Conservation (phyloP, 2,113 vertebrate species). For the Oreochromis spilurus region DNA sequence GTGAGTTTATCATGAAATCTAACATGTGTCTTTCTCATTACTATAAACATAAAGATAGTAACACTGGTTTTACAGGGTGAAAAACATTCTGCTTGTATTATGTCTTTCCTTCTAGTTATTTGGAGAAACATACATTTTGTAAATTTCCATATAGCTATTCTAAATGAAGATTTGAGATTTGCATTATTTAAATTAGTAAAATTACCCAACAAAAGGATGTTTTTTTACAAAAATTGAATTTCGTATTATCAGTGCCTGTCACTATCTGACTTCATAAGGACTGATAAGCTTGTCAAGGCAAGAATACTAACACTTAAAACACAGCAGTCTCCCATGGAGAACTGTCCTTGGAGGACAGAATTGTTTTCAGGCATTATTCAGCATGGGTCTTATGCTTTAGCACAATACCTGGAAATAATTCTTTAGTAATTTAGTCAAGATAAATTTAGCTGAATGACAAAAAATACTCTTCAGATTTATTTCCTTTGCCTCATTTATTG, state of each 20-base stretch:
- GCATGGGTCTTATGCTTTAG: background rate
- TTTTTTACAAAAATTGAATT: background rate
- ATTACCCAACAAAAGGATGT: background rate
- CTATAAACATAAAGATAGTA: background rate
- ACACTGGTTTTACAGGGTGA: background rate
- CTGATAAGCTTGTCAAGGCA: constrained; percentile 9
- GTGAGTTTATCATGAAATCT: constrained; percentile 75
- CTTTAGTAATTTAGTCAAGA: background rate
- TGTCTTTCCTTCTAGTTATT: background rate
- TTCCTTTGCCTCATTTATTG: background rate
- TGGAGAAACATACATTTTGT: background rate
- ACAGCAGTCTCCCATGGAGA: background rate
- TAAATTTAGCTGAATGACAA: background rate
- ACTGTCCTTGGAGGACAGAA: background rate
- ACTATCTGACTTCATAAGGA: background rate
- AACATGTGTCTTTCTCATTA: background rate
- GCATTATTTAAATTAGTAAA: background rate
- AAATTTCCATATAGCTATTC: background rate
- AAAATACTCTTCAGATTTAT: background rate
- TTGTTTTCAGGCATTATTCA: constrained; percentile 1
- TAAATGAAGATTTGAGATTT: constrained; percentile 6
- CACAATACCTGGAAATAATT: background rate
- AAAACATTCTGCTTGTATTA: background rate
- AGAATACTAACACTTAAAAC: background rate
- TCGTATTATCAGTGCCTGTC: background rate